Evolutionary conservation across 1,140 invertebrate species (phyloP), one percentile per base, ranked within the genome.

Genomic region (Globodera ellingtonae): DNA sequence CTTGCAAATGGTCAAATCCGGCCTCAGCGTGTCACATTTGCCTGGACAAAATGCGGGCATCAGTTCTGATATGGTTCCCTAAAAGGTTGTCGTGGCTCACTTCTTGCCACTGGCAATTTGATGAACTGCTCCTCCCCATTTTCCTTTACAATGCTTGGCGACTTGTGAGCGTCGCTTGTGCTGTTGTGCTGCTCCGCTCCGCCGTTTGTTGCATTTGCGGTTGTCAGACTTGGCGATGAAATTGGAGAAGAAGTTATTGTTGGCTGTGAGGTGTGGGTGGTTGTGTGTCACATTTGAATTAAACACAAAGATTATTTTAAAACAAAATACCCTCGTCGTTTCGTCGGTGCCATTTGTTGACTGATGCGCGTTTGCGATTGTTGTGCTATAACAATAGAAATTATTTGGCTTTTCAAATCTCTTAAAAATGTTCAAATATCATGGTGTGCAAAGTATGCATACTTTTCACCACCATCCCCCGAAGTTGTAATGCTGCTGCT

Each of bases 1-100:
- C 9, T 56, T 50, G 70, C 84, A 85, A 44, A 87, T 76, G 8
- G 65, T n/a, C 24, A 87, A 66, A 52, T 85, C 84, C 6, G 76
- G 69, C 21, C 69, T 77, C 44, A 71, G 13, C 10, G 67, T 71
- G 21, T 80, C 75, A 75, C 67, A 79, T 83, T 76, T 81, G 18
- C 78, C 71, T 82, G 46, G 44, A 52, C 9, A 72, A 65, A 82
- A 35, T 56, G 44, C n/a, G 65, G 65, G n/a, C 7, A n/a, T 67
- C 15, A 52, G 1, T 44, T 67, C 4, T 7, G 6, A 15, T 67
- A 18, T 44, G 10, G 0, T 70, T 24, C 18, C 4, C 67, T 62
- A 6, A 62, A 18, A 18, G 13, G 8, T 78, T 78, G 21, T 46
- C n/a, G 15, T 35, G 35, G 35, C 52, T 71, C n/a, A 72, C 72